Evolutionary conservation across 2,797 vertebrate genomes (phyloP).

Genomic region (Hyperoplus immaculatus): DNA sequence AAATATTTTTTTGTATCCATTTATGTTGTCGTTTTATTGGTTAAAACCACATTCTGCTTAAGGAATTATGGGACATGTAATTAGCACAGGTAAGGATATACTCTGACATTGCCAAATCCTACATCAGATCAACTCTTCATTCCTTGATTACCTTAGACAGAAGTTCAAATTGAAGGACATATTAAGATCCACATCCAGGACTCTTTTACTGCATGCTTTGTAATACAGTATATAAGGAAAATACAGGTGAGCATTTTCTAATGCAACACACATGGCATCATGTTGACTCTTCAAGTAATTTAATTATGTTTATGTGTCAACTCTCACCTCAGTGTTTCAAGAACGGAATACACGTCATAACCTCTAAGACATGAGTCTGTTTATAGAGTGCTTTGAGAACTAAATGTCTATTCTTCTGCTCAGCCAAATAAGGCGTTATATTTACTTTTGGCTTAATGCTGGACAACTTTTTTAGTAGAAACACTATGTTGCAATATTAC

Average conservation of each 20-base stretch:
- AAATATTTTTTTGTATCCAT: slow-evolving; percentile 42
- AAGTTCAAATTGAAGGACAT: slow-evolving; percentile 19
- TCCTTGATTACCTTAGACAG: slow-evolving; percentile 4
- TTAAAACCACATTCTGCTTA: slow-evolving; percentile 60
- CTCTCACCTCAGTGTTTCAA: slow-evolving; percentile 57
- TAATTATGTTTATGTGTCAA: slow-evolving; percentile 48
- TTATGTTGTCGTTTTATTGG: slow-evolving; percentile 46
- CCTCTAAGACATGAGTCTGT: slow-evolving; percentile 7
- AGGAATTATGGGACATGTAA: slow-evolving; percentile 33
- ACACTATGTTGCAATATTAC: slow-evolving; percentile 41
- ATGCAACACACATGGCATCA: slow-evolving; percentile 17
- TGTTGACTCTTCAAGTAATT: slow-evolving; percentile 49
- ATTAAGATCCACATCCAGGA: slow-evolving; percentile 13
- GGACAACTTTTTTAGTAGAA: slow-evolving; percentile 45
- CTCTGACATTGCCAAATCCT: slow-evolving; percentile 67
- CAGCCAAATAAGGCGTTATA: slow-evolving; percentile 19
- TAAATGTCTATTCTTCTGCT: slow-evolving; percentile 13
- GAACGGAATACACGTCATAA: slow-evolving; percentile 44
- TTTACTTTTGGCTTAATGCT: slow-evolving; percentile 18
- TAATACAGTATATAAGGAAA: slow-evolving; percentile 20
- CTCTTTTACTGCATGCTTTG: slow-evolving; percentile 74
- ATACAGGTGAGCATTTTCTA: slow-evolving; percentile 58
- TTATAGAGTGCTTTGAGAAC: slow-evolving; percentile 29
- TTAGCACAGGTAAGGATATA: slow-evolving; percentile 21
- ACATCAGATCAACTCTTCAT: slow-evolving; percentile 37